Evolutionary conservation across 1,140 invertebrate genomes (phyloP), one percentile per base, ranked within the genome.

Genomic region (Aporrectodea caliginosa): DNA sequence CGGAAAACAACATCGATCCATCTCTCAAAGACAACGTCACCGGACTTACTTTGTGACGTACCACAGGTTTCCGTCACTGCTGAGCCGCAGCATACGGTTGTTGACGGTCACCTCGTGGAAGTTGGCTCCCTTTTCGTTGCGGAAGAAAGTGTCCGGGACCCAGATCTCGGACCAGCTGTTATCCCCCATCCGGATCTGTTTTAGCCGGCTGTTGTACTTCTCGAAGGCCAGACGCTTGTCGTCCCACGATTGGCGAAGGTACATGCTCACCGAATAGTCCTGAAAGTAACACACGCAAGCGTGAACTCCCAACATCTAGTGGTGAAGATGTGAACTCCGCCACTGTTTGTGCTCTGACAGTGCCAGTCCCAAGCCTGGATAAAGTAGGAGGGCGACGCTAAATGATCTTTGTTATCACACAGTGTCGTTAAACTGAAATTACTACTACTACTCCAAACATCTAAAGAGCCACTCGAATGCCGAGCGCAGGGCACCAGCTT

Each of bases 61-160:
- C 58, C 82, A 70, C 1, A 86, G 77, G 1, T 81, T 83, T 6
- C 85, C 85, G 72, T 82, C 83, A 6, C 71, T 71, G 75, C 83
- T 82, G 0, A 85, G 74, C 76, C 86, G 84, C 74, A 89, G 82
- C 33, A 89, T 84, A 35, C 86, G 83, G 79, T 89, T 89, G 1
- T 88, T 86, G n/a, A 89, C 85, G 2, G 88, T 89, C 0, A 89
- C 85, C 27, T 84, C 78, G 79, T 89, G 89, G 77, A 89, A 85
- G 33, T 83, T 82, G 0, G 87, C 89, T 16, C 84, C 81, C 85
- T 90, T 90, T 77, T 89, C 93, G 87, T 95, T 95, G 1, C 93
- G 88, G 87, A 95, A 94, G 85, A 94, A 95, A 6, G 93, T 92
- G 88, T 95, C 94, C 0, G 94, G 94, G 85, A 94, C 93, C 94